phyloP scores from a whole-genome alignment of 2,888 invertebrate species.

The Xestia rhomboidea region DNA sequence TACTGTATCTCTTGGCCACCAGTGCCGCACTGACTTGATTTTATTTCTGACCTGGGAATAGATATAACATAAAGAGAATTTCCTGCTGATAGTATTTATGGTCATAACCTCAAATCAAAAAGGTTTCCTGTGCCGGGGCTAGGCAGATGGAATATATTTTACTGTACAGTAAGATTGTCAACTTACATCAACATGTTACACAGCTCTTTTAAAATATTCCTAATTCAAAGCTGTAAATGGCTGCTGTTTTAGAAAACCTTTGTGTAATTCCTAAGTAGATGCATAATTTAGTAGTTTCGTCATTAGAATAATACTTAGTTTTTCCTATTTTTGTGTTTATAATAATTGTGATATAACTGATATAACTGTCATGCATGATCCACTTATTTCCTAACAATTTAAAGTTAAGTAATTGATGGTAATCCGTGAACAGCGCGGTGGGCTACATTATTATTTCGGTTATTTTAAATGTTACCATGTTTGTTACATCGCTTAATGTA shows the following conservation, averaged over 20 bases:
- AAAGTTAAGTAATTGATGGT: no score
- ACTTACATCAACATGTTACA: neutral
- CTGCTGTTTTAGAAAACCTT: neutral
- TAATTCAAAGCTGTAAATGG: neutral
- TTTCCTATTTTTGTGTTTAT: no score
- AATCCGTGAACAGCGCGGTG: no score
- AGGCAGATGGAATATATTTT: neutral
- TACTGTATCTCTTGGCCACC: constrained; percentile 1
- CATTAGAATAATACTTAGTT: no score
- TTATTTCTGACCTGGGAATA: constrained; percentile 41
- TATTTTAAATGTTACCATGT: no score
- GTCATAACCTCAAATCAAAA: neutral
- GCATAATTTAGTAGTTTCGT: no score
- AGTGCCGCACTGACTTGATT: constrained; percentile 10
- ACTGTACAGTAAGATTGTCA: neutral
- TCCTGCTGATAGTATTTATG: constrained; percentile 26
- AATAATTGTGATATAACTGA: no score
- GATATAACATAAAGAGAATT: constrained; percentile 35
- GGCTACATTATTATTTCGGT: no score
- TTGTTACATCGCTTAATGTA: no score
- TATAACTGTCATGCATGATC: no score
- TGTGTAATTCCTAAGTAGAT: neutral
- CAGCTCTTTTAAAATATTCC: neutral
- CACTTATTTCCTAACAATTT: no score
- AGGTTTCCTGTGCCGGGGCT: neutral